Conservation (phyloP, 2,113 vertebrate genomes). For the Passer montanus region DNA sequence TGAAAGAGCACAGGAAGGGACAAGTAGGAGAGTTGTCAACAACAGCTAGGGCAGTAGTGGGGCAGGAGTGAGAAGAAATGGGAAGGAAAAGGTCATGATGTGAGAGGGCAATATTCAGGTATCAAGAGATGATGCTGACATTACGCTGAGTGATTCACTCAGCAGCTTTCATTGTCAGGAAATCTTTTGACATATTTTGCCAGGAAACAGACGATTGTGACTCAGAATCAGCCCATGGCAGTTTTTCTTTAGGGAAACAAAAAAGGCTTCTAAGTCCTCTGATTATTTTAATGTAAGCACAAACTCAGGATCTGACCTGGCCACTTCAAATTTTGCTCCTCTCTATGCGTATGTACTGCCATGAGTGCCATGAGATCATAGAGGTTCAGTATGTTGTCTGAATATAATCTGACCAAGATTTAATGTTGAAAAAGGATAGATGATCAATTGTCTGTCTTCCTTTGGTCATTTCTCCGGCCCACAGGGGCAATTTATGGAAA, state of each 20-base stretch:
- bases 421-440: neutral
- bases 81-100: neutral
- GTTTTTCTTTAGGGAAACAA: neutral
- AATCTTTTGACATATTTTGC: neutral
- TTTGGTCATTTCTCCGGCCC: neutral
- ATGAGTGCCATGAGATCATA: neutral
- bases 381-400: neutral
- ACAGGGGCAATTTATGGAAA: neutral
- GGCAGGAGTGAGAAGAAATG: neutral
- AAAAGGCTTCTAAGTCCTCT: neutral
- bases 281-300: neutral
- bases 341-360: neutral
- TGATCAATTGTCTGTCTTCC: neutral
- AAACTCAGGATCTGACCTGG: neutral
- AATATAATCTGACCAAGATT: neutral
- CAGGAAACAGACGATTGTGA: neutral
- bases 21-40: neutral
- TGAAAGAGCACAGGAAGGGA: neutral
- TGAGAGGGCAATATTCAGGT: neutral
- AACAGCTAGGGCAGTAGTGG: neutral
- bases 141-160: neutral
- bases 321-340: neutral
- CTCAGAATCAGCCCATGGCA: neutral
- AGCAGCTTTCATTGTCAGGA: neutral
- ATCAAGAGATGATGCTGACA: neutral